Conservation (phyloP, 2,888 invertebrate species). For the Leucophora obtusa region DNA sequence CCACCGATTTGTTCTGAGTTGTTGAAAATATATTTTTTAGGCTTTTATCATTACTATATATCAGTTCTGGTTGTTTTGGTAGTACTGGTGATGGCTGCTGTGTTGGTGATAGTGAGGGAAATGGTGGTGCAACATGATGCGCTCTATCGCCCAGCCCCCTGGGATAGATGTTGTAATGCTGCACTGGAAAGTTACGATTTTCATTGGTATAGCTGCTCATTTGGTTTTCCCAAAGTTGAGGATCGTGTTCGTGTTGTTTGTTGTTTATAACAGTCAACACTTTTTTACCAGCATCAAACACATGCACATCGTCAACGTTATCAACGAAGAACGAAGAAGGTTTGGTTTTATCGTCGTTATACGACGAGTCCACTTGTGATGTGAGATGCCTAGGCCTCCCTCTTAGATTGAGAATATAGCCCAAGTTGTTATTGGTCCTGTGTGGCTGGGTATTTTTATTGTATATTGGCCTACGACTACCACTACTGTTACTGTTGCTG, state of each 20-base stretch:
- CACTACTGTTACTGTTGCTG: slow-evolving; percentile 44
- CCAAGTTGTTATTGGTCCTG: slow-evolving; percentile 50
- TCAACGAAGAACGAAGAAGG: slow-evolving; percentile 54
- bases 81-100: slow-evolving; percentile 56
- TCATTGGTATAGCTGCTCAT: slow-evolving; percentile 22
- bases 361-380: slow-evolving; percentile 13
- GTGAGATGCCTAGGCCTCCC: slow-evolving; percentile 44
- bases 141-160: slow-evolving; percentile 39
- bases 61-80: slow-evolving; percentile 61
- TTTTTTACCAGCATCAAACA: slow-evolving; percentile 17
- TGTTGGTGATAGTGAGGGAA: slow-evolving; percentile 56
- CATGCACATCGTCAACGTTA: slow-evolving; percentile 34
- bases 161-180: slow-evolving; percentile 20
- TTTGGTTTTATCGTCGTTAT: slow-evolving; percentile 59
- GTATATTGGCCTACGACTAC: slow-evolving; percentile 58
- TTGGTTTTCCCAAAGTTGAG: not conserved
- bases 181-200: slow-evolving; percentile 51
- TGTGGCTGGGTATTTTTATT: slow-evolving; percentile 61
- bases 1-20: slow-evolving; percentile 48
- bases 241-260: slow-evolving; percentile 19
- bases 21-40: slow-evolving; percentile 47
- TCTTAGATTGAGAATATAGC: slow-evolving; percentile 25
- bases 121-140: slow-evolving; percentile 56
- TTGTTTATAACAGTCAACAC: slow-evolving; percentile 40
- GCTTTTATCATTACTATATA: slow-evolving; percentile 54